Evolutionary conservation across 2,888 invertebrate genomes (phyloP).

Genomic region (Linyphia triangularis): DNA sequence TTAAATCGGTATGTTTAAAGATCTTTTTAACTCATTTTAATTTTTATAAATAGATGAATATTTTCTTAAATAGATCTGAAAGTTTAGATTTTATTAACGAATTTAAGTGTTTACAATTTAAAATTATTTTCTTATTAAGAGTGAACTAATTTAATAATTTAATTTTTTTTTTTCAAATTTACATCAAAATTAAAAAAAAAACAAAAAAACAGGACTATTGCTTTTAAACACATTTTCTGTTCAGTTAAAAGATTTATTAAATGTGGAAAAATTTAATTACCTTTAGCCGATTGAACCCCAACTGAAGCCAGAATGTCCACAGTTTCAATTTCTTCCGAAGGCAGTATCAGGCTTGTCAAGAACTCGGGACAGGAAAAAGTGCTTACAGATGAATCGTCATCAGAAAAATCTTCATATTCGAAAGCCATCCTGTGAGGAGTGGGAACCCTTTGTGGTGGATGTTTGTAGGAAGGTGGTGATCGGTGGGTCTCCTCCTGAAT

Average conservation of each 20-base stretch:
- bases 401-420: slow-evolving; percentile 16
- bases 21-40: background rate
- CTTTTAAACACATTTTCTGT: too few relatives aligned
- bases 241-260: too few relatives aligned
- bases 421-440: background rate
- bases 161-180: background rate
- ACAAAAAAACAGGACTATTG: too few relatives aligned
- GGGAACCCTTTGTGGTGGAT: slow-evolving; percentile 26
- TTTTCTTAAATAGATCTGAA: background rate
- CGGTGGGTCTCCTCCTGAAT: background rate
- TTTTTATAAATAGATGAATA: background rate
- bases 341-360: slow-evolving; percentile 50
- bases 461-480: slow-evolving; percentile 51
- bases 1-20: background rate
- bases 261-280: slow-evolving; percentile 20
- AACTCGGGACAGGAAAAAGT: slow-evolving; percentile 56
- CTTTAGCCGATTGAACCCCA: slow-evolving; percentile 72
- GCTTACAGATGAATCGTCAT: slow-evolving; percentile 12
- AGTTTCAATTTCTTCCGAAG: slow-evolving; percentile 60
- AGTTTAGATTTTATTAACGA: background rate
- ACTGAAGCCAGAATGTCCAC: slow-evolving; percentile 65
- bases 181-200: background rate
- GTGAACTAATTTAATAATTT: background rate
- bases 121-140: background rate
- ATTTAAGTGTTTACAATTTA: background rate